A percentile compares a stretch with the other conserved stretches of the same genome.
These are phyloP conservation scores for Empidonax traillii DNA, from an alignment of 2,113 vertebrate species.

Conservation along the genomic window DNA sequence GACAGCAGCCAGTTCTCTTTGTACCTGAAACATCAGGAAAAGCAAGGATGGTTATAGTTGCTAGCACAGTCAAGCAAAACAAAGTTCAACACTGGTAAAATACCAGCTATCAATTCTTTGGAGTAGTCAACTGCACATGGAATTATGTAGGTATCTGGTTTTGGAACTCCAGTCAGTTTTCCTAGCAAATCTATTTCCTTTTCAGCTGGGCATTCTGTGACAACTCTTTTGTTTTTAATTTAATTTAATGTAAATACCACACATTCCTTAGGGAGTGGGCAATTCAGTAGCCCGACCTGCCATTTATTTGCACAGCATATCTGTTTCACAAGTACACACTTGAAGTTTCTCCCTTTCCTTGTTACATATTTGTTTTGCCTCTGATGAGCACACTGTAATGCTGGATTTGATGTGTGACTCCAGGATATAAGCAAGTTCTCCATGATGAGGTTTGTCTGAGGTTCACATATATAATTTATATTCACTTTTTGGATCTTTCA, in stretches of 20 bases:
- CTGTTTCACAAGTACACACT: neutral
- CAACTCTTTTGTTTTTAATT: neutral
- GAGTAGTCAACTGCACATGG: neutral
- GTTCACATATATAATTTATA: neutral
- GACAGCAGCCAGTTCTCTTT: constrained; percentile 91
- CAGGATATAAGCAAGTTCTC: neutral
- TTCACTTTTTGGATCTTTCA: neutral
- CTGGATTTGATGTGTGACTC: neutral
- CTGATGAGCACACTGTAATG: neutral
- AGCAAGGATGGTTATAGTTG: neutral
- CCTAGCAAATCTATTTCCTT: neutral
- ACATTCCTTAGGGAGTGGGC: neutral
- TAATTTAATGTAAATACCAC: neutral
- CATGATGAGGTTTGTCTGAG: neutral
- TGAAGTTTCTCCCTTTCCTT: neutral
- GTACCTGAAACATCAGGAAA: constrained; percentile 81
- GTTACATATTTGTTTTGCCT: neutral
- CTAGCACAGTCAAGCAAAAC: neutral
- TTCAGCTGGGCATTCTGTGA: neutral
- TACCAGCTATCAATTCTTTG: neutral
- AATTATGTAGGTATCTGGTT: neutral
- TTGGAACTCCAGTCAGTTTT: neutral
- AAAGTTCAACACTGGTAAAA: neutral
- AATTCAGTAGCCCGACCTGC: neutral
- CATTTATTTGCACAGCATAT: neutral